These are phyloP conservation scores for Acanthurus tractus DNA, from an alignment of 2,797 vertebrate genomes.

Conservation along the genomic window DNA sequence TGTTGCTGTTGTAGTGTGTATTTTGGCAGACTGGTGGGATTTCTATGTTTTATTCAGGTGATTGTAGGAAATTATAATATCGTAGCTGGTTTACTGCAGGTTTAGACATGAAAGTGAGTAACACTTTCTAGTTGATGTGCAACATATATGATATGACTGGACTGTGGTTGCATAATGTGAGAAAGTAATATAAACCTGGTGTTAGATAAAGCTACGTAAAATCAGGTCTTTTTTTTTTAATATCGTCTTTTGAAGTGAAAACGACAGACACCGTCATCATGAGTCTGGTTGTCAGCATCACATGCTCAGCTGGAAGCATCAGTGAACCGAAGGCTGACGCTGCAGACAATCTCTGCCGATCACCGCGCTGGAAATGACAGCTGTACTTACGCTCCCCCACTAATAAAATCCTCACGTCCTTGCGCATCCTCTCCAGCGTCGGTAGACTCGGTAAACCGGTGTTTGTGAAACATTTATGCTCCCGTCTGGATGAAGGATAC, in stretches of 20 bases:
- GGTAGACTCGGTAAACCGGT: slow-evolving; percentile 27
- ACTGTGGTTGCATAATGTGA: too few species aligned
- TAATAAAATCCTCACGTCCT: slow-evolving; percentile 94
- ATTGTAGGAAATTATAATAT: too few species aligned
- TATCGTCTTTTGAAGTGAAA: too few species aligned
- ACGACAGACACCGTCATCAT: not conserved
- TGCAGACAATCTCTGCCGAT: not conserved
- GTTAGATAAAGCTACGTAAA: too few species aligned
- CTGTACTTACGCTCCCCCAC: slow-evolving; percentile 94
- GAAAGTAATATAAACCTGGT: too few species aligned
- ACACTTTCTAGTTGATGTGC: too few species aligned
- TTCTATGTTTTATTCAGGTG: too few species aligned
- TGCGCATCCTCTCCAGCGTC: slow-evolving; percentile 88
- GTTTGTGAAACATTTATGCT: slow-evolving; percentile 66
- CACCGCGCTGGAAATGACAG: not conserved
- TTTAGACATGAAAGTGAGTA: too few species aligned
- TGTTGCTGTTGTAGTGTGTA: not conserved
- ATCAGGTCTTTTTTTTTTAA: too few species aligned
- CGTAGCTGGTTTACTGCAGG: too few species aligned
- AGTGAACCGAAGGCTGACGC: slow-evolving; percentile 11
- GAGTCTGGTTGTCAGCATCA: slow-evolving; percentile 42
- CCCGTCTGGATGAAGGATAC: slow-evolving; percentile 58
- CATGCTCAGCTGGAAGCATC: slow-evolving; percentile 44
- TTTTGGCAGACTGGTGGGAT: not conserved
- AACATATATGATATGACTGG: too few species aligned